Conservation (phyloP, 1,140 invertebrate genomes). For the Tenebrio molitor region DNA sequence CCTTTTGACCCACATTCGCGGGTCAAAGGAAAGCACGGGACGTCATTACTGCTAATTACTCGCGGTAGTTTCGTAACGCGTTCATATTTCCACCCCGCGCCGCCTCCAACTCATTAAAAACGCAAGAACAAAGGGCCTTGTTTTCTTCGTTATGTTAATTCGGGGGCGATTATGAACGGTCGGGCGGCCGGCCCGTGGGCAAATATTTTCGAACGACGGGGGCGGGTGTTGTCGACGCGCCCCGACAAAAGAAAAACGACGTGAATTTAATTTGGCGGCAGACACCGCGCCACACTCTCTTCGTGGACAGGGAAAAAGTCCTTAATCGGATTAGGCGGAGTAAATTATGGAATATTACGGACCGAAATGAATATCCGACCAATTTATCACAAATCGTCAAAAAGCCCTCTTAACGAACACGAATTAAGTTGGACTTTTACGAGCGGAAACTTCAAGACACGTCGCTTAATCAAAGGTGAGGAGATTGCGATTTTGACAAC, state of each 20-base stretch:
- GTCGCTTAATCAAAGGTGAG: not conserved
- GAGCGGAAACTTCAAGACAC: conserved; percentile 20
- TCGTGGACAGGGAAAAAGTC: conserved; percentile 19
- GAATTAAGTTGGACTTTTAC: conserved; percentile 4
- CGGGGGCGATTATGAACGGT: conserved; percentile 2
- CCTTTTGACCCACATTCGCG: conserved; percentile 19
- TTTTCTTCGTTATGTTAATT: conserved; percentile 27
- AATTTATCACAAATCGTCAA: conserved; percentile 33
- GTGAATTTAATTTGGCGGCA: conserved; percentile 17
- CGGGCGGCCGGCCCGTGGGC: no score
- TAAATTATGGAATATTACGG: conserved; percentile 33
- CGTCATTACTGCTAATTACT: conserved; percentile 38
- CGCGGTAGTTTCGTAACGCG: conserved; percentile 18
- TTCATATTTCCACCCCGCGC: no score
- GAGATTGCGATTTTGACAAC: not conserved
- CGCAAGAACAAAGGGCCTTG: conserved; percentile 3
- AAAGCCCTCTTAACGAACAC: conserved; percentile 17
- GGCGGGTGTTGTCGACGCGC: not conserved
- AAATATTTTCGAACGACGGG: conserved; percentile 11
- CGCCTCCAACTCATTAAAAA: conserved; percentile 31
- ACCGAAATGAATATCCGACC: conserved; percentile 25
- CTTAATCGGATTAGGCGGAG: conserved; percentile 11
- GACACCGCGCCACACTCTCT: not conserved
- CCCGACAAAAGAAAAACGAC: conserved; percentile 19
- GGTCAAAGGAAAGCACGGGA: conserved; percentile 20